A percentile compares a stretch with the other conserved stretches of the same genome.
These are phyloP conservation scores for Hipparchia semele DNA, from an alignment of 2,888 invertebrate genomes.

Conservation along the genomic window DNA sequence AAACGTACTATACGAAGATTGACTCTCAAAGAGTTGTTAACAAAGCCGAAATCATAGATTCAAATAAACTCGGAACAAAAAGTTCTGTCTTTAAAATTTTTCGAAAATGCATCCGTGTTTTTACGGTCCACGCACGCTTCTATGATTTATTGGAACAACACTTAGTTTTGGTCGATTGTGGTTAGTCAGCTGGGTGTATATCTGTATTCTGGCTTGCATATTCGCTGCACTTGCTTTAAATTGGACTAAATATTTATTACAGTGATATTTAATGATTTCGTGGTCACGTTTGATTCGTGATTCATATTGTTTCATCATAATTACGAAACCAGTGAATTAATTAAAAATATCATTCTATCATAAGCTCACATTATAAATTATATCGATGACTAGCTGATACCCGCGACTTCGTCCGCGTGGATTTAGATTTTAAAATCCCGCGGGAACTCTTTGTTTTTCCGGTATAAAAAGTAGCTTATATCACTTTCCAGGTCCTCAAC, in stretches of 20 bases:
- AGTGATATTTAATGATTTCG: not conserved
- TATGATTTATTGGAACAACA: constrained; percentile 12
- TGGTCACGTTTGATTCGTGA: not conserved
- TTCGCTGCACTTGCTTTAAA: not conserved
- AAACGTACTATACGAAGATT: not conserved
- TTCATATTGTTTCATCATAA: not conserved
- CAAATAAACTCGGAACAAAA: constrained; percentile 16
- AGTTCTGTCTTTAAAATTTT: not conserved
- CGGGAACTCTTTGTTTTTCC: too few species aligned
- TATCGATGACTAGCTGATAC: too few species aligned
- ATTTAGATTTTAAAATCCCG: too few species aligned
- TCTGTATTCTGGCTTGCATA: not conserved
- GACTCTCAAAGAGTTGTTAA: not conserved
- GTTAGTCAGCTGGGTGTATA: not conserved
- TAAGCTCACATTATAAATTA: too few species aligned
- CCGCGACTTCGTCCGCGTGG: too few species aligned
- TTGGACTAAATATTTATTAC: constrained; percentile 6
- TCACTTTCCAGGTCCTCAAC: too few species aligned
- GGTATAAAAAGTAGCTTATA: too few species aligned
- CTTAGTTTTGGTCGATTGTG: constrained; percentile 3
- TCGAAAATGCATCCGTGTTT: constrained; percentile 4
- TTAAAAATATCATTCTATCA: not conserved
- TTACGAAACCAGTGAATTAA: not conserved
- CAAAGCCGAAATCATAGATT: constrained; percentile 10
- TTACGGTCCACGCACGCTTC: not conserved